Percentiles rank a stretch among this genome's conserved stretches.
Conservation (phyloP, 1,140 invertebrate species). For the Hestina assimilis region DNA sequence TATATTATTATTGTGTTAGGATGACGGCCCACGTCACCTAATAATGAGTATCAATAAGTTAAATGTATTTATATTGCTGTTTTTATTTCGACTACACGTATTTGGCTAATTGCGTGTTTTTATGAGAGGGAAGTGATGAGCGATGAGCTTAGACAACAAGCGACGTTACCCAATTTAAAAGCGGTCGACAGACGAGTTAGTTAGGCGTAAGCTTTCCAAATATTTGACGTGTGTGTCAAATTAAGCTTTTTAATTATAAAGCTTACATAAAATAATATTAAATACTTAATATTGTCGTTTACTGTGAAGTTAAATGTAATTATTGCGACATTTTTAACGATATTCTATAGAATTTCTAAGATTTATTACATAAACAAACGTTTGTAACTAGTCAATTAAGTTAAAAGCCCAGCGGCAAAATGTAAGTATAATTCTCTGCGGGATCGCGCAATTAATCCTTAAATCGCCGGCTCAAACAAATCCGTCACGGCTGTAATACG, state of each 20-base stretch:
- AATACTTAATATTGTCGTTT: too few species aligned
- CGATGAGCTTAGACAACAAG: constrained; percentile 29
- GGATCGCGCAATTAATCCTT: constrained; percentile 57
- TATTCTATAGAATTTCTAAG: too few species aligned
- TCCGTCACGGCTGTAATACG: constrained; percentile 45
- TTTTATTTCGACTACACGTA: constrained; percentile 3
- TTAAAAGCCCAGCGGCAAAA: constrained; percentile 30
- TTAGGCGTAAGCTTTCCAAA: not conserved
- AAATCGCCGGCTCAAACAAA: constrained; percentile 47
- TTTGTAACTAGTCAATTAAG: constrained; percentile 26
- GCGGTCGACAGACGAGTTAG: constrained; percentile 23
- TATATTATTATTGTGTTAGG: too few species aligned
- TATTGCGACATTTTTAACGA: too few species aligned
- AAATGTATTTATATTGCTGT: too few species aligned
- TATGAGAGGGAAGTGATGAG: constrained; percentile 35
- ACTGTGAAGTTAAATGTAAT: too few species aligned
- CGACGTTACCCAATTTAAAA: constrained; percentile 40
- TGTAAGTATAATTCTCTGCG: constrained; percentile 37
- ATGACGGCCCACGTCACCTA: too few species aligned
- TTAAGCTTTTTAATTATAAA: too few species aligned
- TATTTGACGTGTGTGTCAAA: too few species aligned
- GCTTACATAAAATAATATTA: too few species aligned
- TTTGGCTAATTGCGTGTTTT: constrained; percentile 40
- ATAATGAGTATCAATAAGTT: too few species aligned
- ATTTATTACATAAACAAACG: too few species aligned